These are phyloP conservation scores for Myotis daubentonii DNA, from an alignment of 2,797 vertebrate species.

Conservation along the genomic window DNA sequence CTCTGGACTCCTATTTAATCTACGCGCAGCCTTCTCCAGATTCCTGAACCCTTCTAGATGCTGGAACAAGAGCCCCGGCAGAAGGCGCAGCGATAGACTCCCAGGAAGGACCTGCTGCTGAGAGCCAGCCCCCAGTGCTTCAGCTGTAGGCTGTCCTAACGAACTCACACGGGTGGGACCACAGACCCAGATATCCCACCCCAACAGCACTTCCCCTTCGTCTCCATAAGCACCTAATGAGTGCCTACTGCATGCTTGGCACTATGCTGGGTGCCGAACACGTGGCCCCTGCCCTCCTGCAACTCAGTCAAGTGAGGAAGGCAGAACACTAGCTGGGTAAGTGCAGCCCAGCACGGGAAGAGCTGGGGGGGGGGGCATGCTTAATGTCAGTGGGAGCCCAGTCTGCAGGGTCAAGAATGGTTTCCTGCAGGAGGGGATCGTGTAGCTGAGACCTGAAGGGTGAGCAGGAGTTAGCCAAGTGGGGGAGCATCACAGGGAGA, in stretches of 20 bases:
- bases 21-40: too few species aligned
- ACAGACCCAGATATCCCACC: neutral
- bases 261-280: neutral
- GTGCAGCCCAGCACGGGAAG: neutral
- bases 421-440: neutral
- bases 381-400: neutral
- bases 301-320: neutral
- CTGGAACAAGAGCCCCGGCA: too few species aligned
- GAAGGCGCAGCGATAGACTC: neutral
- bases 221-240: neutral
- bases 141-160: neutral
- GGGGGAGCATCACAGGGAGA: neutral
- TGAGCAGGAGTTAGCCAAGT: neutral
- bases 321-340: neutral
- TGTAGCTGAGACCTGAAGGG: neutral
- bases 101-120: neutral
- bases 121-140: neutral
- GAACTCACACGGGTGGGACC: neutral
- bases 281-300: neutral
- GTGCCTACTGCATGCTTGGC: neutral
- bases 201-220: neutral
- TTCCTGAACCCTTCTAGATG: too few species aligned
- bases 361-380: neutral
- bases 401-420: neutral
- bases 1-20: too few species aligned